A percentile compares a stretch with the other conserved stretches of the same genome.
These are phyloP conservation scores for Pseudopleuronectes americanus DNA, from an alignment of 2,797 vertebrate species.

Conservation along the genomic window DNA sequence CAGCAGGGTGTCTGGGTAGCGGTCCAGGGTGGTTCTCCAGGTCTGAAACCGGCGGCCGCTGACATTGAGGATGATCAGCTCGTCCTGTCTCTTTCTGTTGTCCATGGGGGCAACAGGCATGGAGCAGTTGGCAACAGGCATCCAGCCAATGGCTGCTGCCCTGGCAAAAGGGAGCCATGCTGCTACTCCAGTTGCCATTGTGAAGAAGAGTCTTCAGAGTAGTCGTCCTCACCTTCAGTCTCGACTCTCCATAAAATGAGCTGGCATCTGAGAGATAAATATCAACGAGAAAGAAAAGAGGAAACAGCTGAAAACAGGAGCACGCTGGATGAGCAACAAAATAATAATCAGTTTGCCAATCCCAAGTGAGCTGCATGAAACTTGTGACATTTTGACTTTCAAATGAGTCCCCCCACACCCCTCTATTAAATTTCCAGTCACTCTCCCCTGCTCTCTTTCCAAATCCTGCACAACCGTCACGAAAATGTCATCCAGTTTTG, in stretches of 20 bases:
- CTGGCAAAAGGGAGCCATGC: constrained; percentile 97
- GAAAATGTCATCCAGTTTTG: constrained; percentile 27
- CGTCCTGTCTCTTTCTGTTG: constrained; percentile 93
- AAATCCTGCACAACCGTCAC: constrained; percentile 30
- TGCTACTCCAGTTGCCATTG: constrained; percentile 95
- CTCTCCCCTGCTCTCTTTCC: constrained; percentile 6
- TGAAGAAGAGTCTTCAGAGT: constrained; percentile 67
- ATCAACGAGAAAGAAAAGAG: constrained; percentile 19
- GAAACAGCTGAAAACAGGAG: constrained; percentile 30
- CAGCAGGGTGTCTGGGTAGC: constrained; percentile 95
- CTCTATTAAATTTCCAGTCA: constrained; percentile 32
- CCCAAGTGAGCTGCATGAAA: background rate
- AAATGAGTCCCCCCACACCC: constrained; percentile 12
- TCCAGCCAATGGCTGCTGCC: constrained; percentile 98
- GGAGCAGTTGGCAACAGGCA: constrained; percentile 97
- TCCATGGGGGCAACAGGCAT: constrained; percentile 94
- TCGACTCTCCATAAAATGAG: constrained; percentile 71
- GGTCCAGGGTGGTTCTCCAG: constrained; percentile 97
- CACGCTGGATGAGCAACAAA: background rate
- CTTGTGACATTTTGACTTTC: constrained; percentile 16
- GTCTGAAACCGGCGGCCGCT: constrained; percentile 97
- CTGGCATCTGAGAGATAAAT: constrained; percentile 81
- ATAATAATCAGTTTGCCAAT: constrained; percentile 12
- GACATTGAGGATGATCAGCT: constrained; percentile 95
- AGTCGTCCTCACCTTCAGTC: constrained; percentile 72